Conservation (phyloP, 2,797 vertebrate species). For the Sebastiscus tertius region DNA sequence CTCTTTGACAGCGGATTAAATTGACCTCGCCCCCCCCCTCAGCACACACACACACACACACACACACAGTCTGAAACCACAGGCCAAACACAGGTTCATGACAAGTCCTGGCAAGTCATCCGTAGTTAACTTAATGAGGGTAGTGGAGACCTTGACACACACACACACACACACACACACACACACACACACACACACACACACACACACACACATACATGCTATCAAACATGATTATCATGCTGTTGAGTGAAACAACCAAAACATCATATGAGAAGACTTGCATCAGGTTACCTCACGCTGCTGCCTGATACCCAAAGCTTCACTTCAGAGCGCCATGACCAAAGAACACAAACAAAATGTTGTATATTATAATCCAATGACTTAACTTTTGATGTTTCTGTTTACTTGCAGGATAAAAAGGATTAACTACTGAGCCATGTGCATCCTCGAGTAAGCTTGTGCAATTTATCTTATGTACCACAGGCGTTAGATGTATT, state of each 20-base stretch:
- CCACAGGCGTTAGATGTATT: not conserved
- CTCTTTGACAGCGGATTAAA: slow-evolving; percentile 60
- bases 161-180: not conserved
- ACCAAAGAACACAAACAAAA: slow-evolving; percentile 31
- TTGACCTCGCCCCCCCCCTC: not conserved
- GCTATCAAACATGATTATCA: slow-evolving; percentile 59
- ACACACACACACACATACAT: slow-evolving; percentile 20
- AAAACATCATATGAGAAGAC: slow-evolving; percentile 64
- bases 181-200: not conserved
- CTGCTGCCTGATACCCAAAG: slow-evolving; percentile 17
- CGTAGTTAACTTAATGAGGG: slow-evolving; percentile 69
- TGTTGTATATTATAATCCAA: slow-evolving; percentile 3
- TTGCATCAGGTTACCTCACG: slow-evolving; percentile 44
- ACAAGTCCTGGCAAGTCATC: slow-evolving; percentile 72
- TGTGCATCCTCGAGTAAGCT: not conserved
- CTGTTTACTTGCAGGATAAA: slow-evolving; percentile 15
- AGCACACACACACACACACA: slow-evolving; percentile 1
- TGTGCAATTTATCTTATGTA: not conserved
- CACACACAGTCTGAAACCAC: slow-evolving; percentile 33
- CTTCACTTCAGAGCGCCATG: slow-evolving; percentile 4
- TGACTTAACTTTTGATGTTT: slow-evolving; percentile 1
- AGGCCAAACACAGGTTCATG: slow-evolving; percentile 58
- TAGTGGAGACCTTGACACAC: slow-evolving; percentile 42
- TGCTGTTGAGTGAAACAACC: slow-evolving; percentile 61
- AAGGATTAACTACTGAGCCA: slow-evolving; percentile 19